A percentile compares a stretch with the other conserved stretches of the same genome.
Conservation (phyloP, 2,888 invertebrate species). For the Biston betularia region DNA sequence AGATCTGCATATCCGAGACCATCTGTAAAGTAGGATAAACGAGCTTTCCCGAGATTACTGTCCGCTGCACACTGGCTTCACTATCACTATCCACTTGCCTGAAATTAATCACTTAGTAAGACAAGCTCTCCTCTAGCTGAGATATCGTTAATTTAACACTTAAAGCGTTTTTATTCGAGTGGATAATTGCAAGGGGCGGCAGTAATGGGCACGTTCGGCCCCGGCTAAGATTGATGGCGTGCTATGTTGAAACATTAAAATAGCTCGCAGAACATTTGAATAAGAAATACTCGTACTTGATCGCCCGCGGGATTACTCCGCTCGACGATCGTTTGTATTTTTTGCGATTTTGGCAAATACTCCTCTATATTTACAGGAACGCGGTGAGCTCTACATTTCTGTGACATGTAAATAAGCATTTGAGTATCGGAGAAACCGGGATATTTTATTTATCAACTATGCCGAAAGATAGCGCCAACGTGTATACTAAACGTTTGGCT, state of each 20-base stretch:
- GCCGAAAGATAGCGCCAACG: slow-evolving; percentile 27
- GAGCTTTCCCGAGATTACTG: slow-evolving; percentile 52
- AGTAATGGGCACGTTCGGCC: slow-evolving; percentile 78
- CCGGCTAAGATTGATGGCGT: slow-evolving; percentile 80
- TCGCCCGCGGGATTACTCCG: slow-evolving; percentile 72
- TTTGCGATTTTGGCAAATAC: slow-evolving; percentile 48
- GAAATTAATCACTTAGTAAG: slow-evolving; percentile 80
- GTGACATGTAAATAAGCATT: slow-evolving; percentile 44
- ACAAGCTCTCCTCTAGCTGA: slow-evolving; percentile 75
- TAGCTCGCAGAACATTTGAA: slow-evolving; percentile 80
- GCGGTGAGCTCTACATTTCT: slow-evolving; percentile 30
- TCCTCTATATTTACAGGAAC: slow-evolving; percentile 27
- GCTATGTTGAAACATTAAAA: slow-evolving; percentile 79
- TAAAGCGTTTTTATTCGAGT: slow-evolving; percentile 84
- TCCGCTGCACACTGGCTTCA: slow-evolving; percentile 55
- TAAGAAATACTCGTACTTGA: slow-evolving; percentile 76
- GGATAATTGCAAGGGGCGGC: slow-evolving; percentile 81
- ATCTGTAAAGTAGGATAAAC: slow-evolving; percentile 55
- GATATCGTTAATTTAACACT: slow-evolving; percentile 85
- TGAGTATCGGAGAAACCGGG: slow-evolving; percentile 31
- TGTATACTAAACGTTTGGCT: slow-evolving; percentile 30
- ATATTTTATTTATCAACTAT: slow-evolving; percentile 40
- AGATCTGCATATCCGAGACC: slow-evolving; percentile 36
- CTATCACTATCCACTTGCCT: slow-evolving; percentile 59
- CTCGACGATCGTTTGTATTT: slow-evolving; percentile 70